Evolutionary conservation across 2,888 invertebrate genomes (phyloP), one percentile per base, ranked within the genome.

Genomic region (Schizaphis graminum): DNA sequence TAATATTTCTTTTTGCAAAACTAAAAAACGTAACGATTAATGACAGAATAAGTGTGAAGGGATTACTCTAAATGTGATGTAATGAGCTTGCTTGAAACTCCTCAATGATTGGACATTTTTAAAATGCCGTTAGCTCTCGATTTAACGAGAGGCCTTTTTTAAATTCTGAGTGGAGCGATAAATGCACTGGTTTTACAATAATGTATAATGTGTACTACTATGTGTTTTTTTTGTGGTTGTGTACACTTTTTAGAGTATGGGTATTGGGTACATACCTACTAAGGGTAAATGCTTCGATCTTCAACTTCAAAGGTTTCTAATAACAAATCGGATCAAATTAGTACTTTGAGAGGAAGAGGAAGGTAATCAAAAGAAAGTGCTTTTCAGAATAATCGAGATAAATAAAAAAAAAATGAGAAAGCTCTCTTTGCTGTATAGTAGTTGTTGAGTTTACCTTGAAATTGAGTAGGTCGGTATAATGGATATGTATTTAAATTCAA

Each of bases 141-240:
- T 67, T 67, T n/a, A 67, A 67, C n/a, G 67, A 67, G 67, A 67
- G 67, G n/a, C n/a, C 13, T 67, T 67, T 67, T 67, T n/a, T 67
- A 67, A 7, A 67, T 67, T 28, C 61, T n/a, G n/a, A 67, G n/a
- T 67, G n/a, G n/a, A 67, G 16, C 16, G 67, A n/a, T n/a, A n/a
- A n/a, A 67, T 13, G 67, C 16, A 67, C 67, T n/a, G n/a, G n/a
- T 67, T 67, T 67, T 67, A 67, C n/a, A 67, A n/a, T 67, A 16
- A 67, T n/a, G 16, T 67, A 8, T 16, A 67, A 67, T n/a, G 67
- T 67, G 5, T 67, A n/a, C n/a, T n/a, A n/a, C n/a, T n/a, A 13
- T n/a, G 16, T 53, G 21, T 53, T 16, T n/a, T 67, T 67, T 67
- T 13, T 67, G 13, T n/a, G 13, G 28, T 13, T n/a, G n/a, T 67